These are phyloP conservation scores for Parasteatoda lunata DNA, from an alignment of 2,888 invertebrate genomes.

Conservation along the genomic window DNA sequence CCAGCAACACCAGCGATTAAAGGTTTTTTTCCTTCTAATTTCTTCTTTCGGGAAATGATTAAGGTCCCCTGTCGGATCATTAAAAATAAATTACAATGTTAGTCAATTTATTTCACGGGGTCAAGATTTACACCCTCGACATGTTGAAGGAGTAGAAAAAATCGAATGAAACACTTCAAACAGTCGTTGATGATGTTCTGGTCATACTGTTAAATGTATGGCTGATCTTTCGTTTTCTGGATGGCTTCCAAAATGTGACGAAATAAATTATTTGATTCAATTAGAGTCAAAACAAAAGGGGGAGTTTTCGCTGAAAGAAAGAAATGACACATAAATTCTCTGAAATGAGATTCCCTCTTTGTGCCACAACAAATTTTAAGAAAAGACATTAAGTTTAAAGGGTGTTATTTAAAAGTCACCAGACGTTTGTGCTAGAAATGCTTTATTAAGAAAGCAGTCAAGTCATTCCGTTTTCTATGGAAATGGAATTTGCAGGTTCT, in stretches of 20 bases:
- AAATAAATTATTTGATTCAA: conserved; percentile 44
- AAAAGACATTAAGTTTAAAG: background rate
- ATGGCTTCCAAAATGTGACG: conserved; percentile 4
- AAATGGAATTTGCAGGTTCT: too few species aligned
- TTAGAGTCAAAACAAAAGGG: conserved; percentile 27
- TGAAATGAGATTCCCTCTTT: background rate
- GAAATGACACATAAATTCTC: background rate
- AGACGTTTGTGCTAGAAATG: too few species aligned
- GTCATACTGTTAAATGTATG: conserved; percentile 20
- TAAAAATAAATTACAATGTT: background rate
- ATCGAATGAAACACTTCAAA: conserved; percentile 11
- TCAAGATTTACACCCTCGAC: background rate
- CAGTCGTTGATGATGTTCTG: conserved; percentile 45
- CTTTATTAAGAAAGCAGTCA: too few species aligned
- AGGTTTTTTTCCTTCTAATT: background rate
- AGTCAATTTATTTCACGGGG: background rate
- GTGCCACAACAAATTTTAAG: background rate
- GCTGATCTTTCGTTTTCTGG: conserved; percentile 20
- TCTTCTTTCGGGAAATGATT: background rate
- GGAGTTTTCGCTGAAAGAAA: background rate
- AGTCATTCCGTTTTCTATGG: too few species aligned
- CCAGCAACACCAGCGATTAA: too few species aligned
- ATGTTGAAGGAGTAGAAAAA: background rate
- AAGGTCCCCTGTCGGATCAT: background rate
- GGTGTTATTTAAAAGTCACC: too few species aligned